Percentiles rank a stretch among this genome's conserved stretches.
Conservation (phyloP, 1,140 invertebrate genomes). For the Brachionus calyciflorus region DNA sequence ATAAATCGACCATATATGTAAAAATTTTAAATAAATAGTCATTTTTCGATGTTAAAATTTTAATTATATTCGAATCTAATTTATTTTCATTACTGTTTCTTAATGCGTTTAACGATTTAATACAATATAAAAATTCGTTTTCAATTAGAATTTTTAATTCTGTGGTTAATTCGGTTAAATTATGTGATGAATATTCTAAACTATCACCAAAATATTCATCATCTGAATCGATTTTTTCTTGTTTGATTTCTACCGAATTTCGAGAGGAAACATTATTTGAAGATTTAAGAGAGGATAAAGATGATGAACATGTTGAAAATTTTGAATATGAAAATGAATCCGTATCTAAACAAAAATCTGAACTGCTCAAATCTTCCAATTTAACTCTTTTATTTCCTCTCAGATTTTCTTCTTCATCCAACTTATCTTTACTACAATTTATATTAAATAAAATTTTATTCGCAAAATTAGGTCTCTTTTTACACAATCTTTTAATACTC, state of each 20-base stretch:
- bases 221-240: background rate
- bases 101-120: slow-evolving; percentile 4
- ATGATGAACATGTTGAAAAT: slow-evolving; percentile 7
- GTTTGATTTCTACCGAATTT: background rate
- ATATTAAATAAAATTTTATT: slow-evolving; percentile 45
- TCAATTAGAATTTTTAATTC: slow-evolving; percentile 24
- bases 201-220: too few relatives aligned
- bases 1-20: slow-evolving; percentile 18
- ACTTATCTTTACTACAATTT: background rate
- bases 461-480: slow-evolving; percentile 14
- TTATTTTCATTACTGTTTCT: background rate
- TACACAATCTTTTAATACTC: slow-evolving; percentile 27
- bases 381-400: background rate
- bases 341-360: background rate
- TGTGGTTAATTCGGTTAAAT: background rate
- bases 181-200: background rate
- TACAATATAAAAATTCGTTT: slow-evolving; percentile 33
- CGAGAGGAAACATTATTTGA: too few relatives aligned
- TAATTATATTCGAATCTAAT: background rate
- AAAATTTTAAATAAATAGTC: slow-evolving; percentile 37
- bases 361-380: background rate
- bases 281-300: slow-evolving; percentile 1
- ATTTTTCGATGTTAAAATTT: slow-evolving; percentile 23
- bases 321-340: slow-evolving; percentile 27
- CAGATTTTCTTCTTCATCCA: background rate